A percentile compares a stretch with the other conserved stretches of the same genome.
Evolutionary conservation across 35 echinoderm and acorn worm genomes (phyloP).

Genomic region (Stichopus chloronotus): DNA sequence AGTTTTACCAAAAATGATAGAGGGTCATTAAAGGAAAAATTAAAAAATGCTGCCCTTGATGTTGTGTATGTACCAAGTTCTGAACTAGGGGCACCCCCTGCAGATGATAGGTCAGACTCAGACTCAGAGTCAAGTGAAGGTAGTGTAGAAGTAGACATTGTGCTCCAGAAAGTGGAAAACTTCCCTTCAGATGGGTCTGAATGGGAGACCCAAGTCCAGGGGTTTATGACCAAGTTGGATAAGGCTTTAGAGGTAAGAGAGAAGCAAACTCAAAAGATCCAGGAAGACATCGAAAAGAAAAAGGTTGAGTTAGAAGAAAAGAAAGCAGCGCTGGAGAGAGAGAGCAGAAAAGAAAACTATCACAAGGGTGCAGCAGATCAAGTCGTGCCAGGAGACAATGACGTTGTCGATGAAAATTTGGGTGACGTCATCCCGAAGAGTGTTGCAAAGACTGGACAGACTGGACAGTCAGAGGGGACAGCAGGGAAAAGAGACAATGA

Average conservation of each 20-base stretch:
- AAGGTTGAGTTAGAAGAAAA: constrained; percentile 24
- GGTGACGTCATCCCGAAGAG: constrained; percentile 1
- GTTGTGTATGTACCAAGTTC: constrained; percentile 76
- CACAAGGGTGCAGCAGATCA: background rate
- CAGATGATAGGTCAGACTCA: constrained; percentile 40
- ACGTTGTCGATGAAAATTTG: background rate
- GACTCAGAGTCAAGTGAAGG: constrained; percentile 60
- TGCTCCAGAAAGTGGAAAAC: constrained; percentile 68
- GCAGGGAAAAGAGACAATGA: background rate
- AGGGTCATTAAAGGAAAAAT: constrained; percentile 41
- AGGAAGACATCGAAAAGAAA: constrained; percentile 57
- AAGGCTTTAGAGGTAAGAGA: constrained; percentile 65
- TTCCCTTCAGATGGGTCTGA: constrained; percentile 87
- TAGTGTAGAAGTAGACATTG: constrained; percentile 67
- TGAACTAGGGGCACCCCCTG: constrained; percentile 48
- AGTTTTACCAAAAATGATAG: constrained; percentile 11
- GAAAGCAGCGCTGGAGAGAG: constrained; percentile 26
- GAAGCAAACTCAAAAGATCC: constrained; percentile 33
- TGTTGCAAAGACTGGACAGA: background rate
- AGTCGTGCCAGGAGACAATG: background rate
- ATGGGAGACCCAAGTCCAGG: constrained; percentile 80
- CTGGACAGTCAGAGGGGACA: background rate
- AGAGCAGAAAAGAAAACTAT: constrained; percentile 31
- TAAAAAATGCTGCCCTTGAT: constrained; percentile 77
- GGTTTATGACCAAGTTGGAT: constrained; percentile 82